These are phyloP conservation scores for Phenganax marumi DNA, from an alignment of 92 coral and sea anemone species.

Conservation along the genomic window DNA sequence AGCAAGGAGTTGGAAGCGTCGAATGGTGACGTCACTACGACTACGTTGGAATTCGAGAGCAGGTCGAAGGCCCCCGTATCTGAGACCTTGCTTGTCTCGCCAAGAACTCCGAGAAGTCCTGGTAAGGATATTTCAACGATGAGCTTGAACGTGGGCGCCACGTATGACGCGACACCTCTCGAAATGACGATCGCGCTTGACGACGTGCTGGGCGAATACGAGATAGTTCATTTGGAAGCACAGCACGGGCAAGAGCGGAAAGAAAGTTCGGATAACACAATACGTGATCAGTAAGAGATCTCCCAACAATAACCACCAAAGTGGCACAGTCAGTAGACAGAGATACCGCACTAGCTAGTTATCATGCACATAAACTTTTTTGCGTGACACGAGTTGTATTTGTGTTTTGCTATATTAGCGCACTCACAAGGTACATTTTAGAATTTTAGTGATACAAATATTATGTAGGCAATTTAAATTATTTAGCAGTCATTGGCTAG, in stretches of 20 bases:
- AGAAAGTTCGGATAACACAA: conserved; percentile 56
- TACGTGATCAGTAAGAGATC: neutral
- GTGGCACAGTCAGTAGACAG: neutral
- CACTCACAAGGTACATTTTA: neutral
- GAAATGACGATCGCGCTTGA: conserved; percentile 70
- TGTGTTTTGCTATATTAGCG: no score
- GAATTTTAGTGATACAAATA: neutral
- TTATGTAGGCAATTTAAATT: no score
- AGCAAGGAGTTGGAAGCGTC: neutral
- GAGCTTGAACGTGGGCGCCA: conserved; percentile 56
- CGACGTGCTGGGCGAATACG: conserved; percentile 68
- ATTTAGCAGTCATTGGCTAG: no score
- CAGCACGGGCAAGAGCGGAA: conserved; percentile 61
- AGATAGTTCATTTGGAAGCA: conserved; percentile 61
- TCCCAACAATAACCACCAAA: neutral
- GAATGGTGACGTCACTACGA: conserved; percentile 16
- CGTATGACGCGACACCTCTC: conserved; percentile 63
- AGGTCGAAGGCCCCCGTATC: neutral
- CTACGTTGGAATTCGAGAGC: conserved; percentile 47
- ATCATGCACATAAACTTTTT: no score
- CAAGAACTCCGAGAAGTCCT: conserved; percentile 24
- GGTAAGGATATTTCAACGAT: conserved; percentile 51
- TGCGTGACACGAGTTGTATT: no score
- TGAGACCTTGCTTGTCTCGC: conserved; percentile 39
- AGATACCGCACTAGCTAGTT: neutral